Evolutionary conservation across 2,113 vertebrate genomes (phyloP).

Genomic region (Syngnathoides biaculeatus): DNA sequence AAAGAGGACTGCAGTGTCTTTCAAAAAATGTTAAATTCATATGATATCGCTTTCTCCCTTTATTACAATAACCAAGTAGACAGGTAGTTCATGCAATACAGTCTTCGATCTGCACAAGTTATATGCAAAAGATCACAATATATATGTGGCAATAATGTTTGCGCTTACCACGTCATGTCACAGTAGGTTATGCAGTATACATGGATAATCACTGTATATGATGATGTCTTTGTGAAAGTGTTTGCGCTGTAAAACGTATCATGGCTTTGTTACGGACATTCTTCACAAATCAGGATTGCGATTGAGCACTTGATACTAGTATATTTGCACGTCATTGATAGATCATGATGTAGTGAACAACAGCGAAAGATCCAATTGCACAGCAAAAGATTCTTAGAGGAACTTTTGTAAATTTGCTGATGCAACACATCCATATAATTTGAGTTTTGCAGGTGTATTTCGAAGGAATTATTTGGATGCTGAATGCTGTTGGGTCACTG

Average conservation of each 20-base stretch:
- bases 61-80: constrained; percentile 62
- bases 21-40: constrained; percentile 40
- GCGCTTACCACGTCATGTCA: constrained; percentile 57
- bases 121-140: constrained; percentile 75
- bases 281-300: not conserved
- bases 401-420: not conserved
- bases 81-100: constrained; percentile 69
- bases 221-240: constrained; percentile 47
- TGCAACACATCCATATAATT: not conserved
- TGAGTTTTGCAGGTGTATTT: not conserved
- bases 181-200: constrained; percentile 23
- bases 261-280: constrained; percentile 37
- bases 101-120: constrained; percentile 60
- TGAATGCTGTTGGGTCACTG: not conserved
- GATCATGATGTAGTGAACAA: constrained; percentile 6
- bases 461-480: not conserved
- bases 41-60: constrained; percentile 58
- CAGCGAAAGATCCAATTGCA: not conserved
- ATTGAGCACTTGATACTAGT: constrained; percentile 19
- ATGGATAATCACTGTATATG: constrained; percentile 47
- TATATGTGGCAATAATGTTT: constrained; percentile 75
- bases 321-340: constrained; percentile 21
- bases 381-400: not conserved
- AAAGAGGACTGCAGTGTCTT: constrained; percentile 37
- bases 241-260: constrained; percentile 39